Base-by-base conservation (phyloP, 2,113 vertebrate species). In the Mormoops blainvillei region DNA sequence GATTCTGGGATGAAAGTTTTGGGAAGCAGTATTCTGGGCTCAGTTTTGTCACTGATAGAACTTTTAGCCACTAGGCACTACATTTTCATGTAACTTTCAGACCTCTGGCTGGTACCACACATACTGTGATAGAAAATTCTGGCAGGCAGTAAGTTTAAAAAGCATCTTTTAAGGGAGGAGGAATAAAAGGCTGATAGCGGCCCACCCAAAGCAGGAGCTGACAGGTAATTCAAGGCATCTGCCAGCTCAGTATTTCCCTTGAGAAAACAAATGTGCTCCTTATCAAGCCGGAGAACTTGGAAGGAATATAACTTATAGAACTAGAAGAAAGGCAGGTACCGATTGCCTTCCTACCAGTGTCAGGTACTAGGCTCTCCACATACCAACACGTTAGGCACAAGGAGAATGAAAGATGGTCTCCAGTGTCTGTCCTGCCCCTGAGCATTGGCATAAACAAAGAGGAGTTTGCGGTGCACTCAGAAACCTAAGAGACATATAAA, bases 51-150 rank as follows among this genome's bases (percentile, higher is more conserved):
- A 33, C 2, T 28, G 52, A 26, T 0, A 19, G 41, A 61, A 78
- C 0, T 18, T 13, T 56, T 0, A 15, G 6, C 20, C 9, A 33
- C 26, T 3, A 76, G 58, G 33, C 18, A 31, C 11, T 36, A 11
- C 7, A 26, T 52, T 63, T 67, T 61, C 54, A 54, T 0, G 4
- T 18, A 50, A 50, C n/a, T 50, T 73, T 10, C 26, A 92, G 73
- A 28, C 45, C n/a, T 73, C 87, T 52, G 65, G n/a, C 78, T 84
- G 71, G 38, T 43, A 33, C 61, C 54, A 68, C 56, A 83, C 36
- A 58, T 24, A 7, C 7, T 24, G 13, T 18, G 15, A 48, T 0
- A 16, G 19, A 67, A 16, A 73, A 82, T 41, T 48, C 3, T 24
- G 24, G 43, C 65, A 77, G 31, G 43, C 4, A 38, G 50, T 20